Evolutionary conservation across 2,113 vertebrate genomes (phyloP), one percentile per base, ranked within the genome.

Genomic region (Typhlomys cinereus): DNA sequence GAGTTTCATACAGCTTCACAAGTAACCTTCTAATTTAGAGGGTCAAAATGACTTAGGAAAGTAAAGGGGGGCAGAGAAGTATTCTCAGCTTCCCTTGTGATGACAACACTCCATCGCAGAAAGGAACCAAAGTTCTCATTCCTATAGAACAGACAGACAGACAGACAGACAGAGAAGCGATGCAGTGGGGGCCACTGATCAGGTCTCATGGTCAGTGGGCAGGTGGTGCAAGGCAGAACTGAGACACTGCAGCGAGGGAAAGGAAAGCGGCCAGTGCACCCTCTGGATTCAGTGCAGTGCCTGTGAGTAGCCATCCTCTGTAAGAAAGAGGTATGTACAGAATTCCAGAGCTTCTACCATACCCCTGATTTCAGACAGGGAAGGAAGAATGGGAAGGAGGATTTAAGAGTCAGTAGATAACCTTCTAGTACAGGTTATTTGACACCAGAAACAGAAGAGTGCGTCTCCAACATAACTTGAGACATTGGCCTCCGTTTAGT

Each of bases 31-130:
- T 61, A 74, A 92, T 18, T 39, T 23, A 57, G 57, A 17, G 84
- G 82, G 41, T 79, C 13, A 59, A 44, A 46, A 94, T 50, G 41
- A 23, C 18, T 50, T 29, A 73, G 48, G 25, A 67, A 44, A 84
- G 61, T 71, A 59, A 66, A 92, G 62, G n/a, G 3, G 18, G 9
- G 23, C 1, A 2, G 46, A 6, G 1, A 2, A 10, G 50, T 3
- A 17, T 64, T 83, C n/a, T 27, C 44, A 27, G 9, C 46, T 67
- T 59, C 13, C 62, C n/a, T 29, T 52, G 20, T 4, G 25, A 18
- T 39, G 46, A 67, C 46, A 50, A 94, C 75, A 74, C 93, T 17
- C n/a, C 36, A 90, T 20, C 44, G 27, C 34, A 70, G 78, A 92
- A 93, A 74, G 41, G 62, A 79, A 79, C 23, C 6, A 1, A 62